Evolutionary conservation across 2,113 vertebrate species (phyloP), one percentile per base, ranked within the genome.

Genomic region (Engystomops pustulosus): DNA sequence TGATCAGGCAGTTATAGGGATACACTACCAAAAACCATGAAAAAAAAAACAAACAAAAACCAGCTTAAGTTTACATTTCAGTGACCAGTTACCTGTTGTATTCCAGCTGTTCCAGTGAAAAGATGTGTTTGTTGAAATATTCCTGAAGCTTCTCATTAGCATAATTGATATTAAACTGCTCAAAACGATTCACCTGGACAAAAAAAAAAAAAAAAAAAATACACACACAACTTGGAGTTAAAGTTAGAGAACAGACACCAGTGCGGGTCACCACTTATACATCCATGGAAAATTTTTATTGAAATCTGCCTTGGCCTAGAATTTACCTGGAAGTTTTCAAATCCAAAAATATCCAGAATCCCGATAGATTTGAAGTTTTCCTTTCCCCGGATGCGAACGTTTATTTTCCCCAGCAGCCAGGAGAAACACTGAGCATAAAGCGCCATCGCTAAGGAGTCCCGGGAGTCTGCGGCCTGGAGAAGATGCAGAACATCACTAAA

Each of bases 311-410:
- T 34, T 14, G 8, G 34, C 3, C 3, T 15, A 79, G 58, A 62
- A 86, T 89, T 76, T 85, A 97, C 96, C 95, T 96, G 92, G 89
- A 98, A 98, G 89, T 98, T 97, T 88, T 97, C 96, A 25, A 98
- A 98, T 85, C 96, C 96, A 32, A 98, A 98, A 87, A 98, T 98
- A 91, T 98, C 96, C 25, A 98, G 92, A 90, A 98, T 98, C 79
- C 96, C 96, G n/a, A 98, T 95, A 86, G 96, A 98, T 86, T 97
- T 98, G 77, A 97, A 98, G 90, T 96, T 96, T 89, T 97, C 96
- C 80, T 95, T 96, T 85, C 96, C 95, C 87, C 94, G 95, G 88
- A 97, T 92, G 87, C 96, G 96, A 70, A 92, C 93, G 85, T 98
- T 98, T 89, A 98, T 97, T 87, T 95, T 96, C 79, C 89, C 92